Conservation (phyloP, 2,888 invertebrate species). For the Gisinianus flammeolus region DNA sequence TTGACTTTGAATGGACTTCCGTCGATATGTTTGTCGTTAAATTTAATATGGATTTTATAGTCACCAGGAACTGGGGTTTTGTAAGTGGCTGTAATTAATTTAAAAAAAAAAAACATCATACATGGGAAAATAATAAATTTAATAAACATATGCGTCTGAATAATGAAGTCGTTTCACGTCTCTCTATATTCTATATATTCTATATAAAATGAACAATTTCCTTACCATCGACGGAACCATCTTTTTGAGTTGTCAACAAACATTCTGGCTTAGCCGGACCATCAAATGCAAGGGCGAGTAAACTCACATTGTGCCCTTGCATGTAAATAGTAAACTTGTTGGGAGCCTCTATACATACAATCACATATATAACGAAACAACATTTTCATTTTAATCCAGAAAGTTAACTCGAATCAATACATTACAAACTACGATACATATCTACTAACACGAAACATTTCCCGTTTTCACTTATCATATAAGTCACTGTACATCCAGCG, state of each 20-base stretch:
- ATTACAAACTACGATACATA: background rate
- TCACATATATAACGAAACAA: no score
- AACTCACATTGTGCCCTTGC: conserved; percentile 56
- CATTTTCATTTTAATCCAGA: background rate
- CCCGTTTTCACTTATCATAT: no score
- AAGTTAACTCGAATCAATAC: conserved; percentile 17
- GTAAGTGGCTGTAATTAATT: no score
- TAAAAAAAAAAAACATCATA: no score
- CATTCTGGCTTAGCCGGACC: conserved; percentile 57
- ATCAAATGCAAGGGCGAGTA: conserved; percentile 54
- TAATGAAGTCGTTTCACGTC: no score
- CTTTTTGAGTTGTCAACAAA: conserved; percentile 53
- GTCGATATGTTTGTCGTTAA: conserved; percentile 56
- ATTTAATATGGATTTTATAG: conserved; percentile 54
- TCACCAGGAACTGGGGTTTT: conserved; percentile 53
- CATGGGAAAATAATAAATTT: no score
- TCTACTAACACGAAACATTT: background rate
- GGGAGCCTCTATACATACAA: conserved; percentile 51
- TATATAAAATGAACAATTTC: no score
- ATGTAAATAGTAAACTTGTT: conserved; percentile 57
- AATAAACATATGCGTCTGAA: no score
- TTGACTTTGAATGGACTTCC: conserved; percentile 55
- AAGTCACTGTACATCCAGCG: no score
- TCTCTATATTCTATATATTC: no score
- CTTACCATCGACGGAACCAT: conserved; percentile 54